phyloP scores from a whole-genome alignment of 1,140 invertebrate genomes.

The Drosophila baimaii region DNA sequence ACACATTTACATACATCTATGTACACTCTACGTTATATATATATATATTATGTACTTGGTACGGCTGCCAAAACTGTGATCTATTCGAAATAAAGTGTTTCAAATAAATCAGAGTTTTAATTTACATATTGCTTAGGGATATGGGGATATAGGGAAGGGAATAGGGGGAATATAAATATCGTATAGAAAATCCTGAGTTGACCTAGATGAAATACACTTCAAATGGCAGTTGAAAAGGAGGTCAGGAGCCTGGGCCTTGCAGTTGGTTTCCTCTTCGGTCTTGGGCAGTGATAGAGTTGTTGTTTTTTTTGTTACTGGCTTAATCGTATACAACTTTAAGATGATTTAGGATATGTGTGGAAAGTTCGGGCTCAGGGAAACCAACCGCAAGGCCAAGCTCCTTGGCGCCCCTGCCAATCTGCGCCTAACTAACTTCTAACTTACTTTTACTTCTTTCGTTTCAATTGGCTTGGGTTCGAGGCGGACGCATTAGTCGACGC shows the following conservation, averaged over 20 bases:
- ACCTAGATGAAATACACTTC: conserved; percentile 33
- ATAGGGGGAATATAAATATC: conserved; percentile 28
- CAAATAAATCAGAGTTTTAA: conserved; percentile 50
- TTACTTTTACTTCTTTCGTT: conserved; percentile 15
- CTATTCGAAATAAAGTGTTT: conserved; percentile 12
- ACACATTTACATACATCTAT: conserved; percentile 52
- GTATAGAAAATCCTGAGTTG: conserved; percentile 68
- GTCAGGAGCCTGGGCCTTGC: conserved; percentile 6
- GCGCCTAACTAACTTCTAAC: conserved; percentile 32
- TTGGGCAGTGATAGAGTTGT: conserved; percentile 31
- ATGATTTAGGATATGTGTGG: conserved; percentile 8
- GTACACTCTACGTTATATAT: conserved; percentile 32
- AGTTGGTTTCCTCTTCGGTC: conserved; percentile 8
- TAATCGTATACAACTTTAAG: conserved; percentile 20
- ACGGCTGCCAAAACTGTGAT: conserved; percentile 68
- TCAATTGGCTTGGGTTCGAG: conserved; percentile 17
- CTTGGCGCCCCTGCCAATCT: conserved; percentile 1
- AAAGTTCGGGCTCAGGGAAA: conserved; percentile 2
- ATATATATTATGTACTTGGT: conserved; percentile 59
- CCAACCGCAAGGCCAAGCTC: conserved; percentile 6
- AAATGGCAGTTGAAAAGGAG: conserved; percentile 1
- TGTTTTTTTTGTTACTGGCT: background rate
- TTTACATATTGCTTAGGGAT: conserved; percentile 63
- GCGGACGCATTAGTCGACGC: background rate
- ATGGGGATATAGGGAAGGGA: conserved; percentile 3